Evolutionary conservation across 2,888 invertebrate species (phyloP).

Genomic region (Scaptomyza tumidula): DNA sequence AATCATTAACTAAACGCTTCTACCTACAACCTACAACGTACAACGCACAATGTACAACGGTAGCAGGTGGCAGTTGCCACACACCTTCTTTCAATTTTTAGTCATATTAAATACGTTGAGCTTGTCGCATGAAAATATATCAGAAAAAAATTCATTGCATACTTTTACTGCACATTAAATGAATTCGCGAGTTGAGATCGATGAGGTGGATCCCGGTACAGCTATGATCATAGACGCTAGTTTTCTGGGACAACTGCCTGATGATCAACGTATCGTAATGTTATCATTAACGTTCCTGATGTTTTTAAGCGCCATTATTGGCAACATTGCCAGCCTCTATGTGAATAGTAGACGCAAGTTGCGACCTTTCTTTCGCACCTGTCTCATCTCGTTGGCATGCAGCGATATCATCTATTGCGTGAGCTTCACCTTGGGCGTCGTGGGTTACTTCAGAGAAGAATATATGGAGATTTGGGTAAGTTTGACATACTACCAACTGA

Average conservation of each 20-base stretch:
- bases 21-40: no score
- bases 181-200: conserved; percentile 35
- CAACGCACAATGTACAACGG: conserved; percentile 2
- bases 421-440: conserved; percentile 70
- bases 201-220: background rate
- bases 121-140: conserved; percentile 1
- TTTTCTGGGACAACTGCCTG: conserved; percentile 61
- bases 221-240: conserved; percentile 53
- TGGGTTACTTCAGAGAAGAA: conserved; percentile 73
- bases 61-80: conserved; percentile 30
- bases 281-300: conserved; percentile 53
- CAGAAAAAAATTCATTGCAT: conserved; percentile 45
- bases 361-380: conserved; percentile 85
- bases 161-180: conserved; percentile 55
- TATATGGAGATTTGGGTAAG: conserved; percentile 82
- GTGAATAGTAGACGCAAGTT: conserved; percentile 83
- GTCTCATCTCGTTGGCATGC: conserved; percentile 85
- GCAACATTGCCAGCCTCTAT: conserved; percentile 74
- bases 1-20: conserved; percentile 32
- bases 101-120: conserved; percentile 27
- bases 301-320: conserved; percentile 60
- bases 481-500: background rate
- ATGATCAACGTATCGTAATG: conserved; percentile 52
- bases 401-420: conserved; percentile 85
- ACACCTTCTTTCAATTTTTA: conserved; percentile 14